Percentiles rank a stretch among this genome's conserved stretches.
Conservation (phyloP, 37 sponge, comb jelly and placozoan genomes). For the Beroe ovata region DNA sequence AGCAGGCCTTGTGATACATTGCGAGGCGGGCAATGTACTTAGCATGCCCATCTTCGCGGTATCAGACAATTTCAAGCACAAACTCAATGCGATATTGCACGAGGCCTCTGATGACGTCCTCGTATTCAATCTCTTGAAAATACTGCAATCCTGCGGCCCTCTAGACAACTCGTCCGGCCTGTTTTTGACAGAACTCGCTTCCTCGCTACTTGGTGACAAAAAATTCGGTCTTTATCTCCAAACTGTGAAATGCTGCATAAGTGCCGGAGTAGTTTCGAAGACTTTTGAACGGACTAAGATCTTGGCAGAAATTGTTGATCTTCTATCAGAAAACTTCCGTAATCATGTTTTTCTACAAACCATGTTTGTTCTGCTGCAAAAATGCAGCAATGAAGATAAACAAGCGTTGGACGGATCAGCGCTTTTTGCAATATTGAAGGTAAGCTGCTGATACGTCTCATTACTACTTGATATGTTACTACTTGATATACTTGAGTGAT, state of each 20-base stretch:
- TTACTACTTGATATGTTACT: no score
- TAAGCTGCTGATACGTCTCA: no score
- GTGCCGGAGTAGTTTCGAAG: background rate
- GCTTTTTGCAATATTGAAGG: background rate
- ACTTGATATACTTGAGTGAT: no score
- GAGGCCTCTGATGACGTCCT: background rate
- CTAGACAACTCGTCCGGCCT: background rate
- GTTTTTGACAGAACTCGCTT: background rate
- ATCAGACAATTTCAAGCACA: background rate
- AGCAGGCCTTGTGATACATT: background rate
- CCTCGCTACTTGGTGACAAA: background rate
- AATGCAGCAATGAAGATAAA: background rate
- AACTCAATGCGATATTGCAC: background rate
- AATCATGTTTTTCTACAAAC: background rate
- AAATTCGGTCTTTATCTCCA: background rate
- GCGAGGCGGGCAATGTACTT: background rate
- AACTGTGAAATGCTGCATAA: background rate
- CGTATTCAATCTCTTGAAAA: background rate
- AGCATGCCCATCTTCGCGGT: background rate
- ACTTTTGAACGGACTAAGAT: background rate
- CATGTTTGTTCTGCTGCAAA: background rate
- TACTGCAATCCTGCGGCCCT: background rate
- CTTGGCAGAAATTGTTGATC: background rate
- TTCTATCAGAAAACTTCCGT: background rate
- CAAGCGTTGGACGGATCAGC: background rate